Base-by-base conservation (phyloP, 2,888 invertebrate genomes). In the Papilio protenor region DNA sequence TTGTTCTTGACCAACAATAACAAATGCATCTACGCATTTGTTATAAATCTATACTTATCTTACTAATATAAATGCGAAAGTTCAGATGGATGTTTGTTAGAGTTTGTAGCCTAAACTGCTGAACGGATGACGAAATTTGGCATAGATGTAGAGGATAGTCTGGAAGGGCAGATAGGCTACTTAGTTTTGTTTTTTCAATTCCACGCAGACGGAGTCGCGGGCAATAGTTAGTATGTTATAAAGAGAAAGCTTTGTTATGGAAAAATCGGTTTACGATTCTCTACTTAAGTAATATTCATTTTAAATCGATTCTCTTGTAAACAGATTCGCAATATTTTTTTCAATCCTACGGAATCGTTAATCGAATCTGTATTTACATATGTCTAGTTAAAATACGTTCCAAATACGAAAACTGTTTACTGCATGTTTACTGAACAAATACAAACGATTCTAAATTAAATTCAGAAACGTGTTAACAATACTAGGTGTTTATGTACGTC, bases 301-400 rank as follows among this genome's bases (percentile, higher is more conserved):
- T 33, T 4, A 33, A 66, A n/a, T 66, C 18, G 33, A 66, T 40
- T 66, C n/a, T 11, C 4, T 66, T 40, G 40, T 40, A 40, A 16
- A 33, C 10, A 27, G 33, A 64, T 18, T 27, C 27, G 18, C 18
- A 18, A 33, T 64, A 27, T 33, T 61, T 61, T 64, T 64, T 64
- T 66, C n/a, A 66, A 66, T 66, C 66, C 10, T n/a, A 40, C n/a
- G 40, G 11, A 40, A 40, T 40, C 40, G 40, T 66, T 64, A 66
- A 66, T 66, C 11, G 66, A 66, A 40, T n/a, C 40, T 66, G 1
- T 40, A 66, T 66, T 66, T 66, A 66, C 40, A 33, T n/a, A 40
- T 11, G 40, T n/a, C n/a, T 66, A 18, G 27, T 27, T 61, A 61
- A 66, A 40, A 40, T 66, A 40, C 64, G 40, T 18, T 66, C n/a